A percentile compares a stretch with the other conserved stretches of the same genome.
Evolutionary conservation across 2,113 vertebrate genomes (phyloP).

Genomic region (Pampusana beccarii): DNA sequence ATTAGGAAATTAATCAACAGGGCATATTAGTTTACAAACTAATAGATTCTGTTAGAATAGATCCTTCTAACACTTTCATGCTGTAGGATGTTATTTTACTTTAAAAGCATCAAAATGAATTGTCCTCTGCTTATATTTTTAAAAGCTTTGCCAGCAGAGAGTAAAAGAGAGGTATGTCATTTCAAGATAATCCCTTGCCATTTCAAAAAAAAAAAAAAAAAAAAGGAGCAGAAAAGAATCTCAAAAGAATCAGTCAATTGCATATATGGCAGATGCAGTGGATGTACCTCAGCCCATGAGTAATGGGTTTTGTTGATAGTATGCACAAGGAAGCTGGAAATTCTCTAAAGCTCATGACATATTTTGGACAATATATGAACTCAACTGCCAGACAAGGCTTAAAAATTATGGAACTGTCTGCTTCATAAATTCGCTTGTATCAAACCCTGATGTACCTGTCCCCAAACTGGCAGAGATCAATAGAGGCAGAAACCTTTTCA

Average conservation of each 20-base stretch:
- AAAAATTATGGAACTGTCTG: conserved; percentile 11
- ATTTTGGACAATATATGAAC: conserved; percentile 28
- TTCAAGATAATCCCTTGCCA: not conserved
- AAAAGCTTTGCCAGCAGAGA: not conserved
- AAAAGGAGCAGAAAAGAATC: not conserved
- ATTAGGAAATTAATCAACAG: conserved; percentile 51
- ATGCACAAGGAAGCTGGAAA: not conserved
- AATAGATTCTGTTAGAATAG: conserved; percentile 24
- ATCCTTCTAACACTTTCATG: conserved; percentile 3
- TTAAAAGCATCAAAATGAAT: not conserved
- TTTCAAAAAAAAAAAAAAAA: not conserved
- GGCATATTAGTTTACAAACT: conserved; percentile 32
- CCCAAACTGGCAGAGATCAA: conserved; percentile 1
- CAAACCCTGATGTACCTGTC: not conserved
- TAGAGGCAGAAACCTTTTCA: not conserved
- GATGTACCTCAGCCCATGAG: not conserved
- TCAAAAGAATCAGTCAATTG: not conserved
- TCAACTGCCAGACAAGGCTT: conserved; percentile 1
- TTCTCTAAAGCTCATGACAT: not conserved
- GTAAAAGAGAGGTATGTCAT: not conserved
- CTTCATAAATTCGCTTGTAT: conserved; percentile 28
- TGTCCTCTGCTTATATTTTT: not conserved
- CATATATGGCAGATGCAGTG: not conserved
- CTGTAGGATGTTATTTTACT: not conserved
- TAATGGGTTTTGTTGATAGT: not conserved